phyloP scores from a whole-genome alignment of 1,140 invertebrate species.

The Propsilocerus akamusi region DNA sequence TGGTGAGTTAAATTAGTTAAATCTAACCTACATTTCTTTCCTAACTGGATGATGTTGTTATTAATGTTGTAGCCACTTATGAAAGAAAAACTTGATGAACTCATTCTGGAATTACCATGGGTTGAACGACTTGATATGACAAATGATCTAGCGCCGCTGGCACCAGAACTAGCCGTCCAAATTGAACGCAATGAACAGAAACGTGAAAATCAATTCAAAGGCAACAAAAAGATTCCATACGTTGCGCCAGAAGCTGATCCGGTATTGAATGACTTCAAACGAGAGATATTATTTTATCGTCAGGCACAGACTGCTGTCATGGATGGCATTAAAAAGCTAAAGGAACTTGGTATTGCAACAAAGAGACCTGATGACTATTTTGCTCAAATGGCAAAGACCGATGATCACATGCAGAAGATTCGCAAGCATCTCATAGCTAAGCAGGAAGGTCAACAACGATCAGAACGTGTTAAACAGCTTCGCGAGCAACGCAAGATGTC shows the following conservation, averaged over 20 bases:
- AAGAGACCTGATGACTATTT: constrained; percentile 89
- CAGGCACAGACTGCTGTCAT: constrained; percentile 80
- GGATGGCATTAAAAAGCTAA: constrained; percentile 53
- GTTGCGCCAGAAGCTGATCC: constrained; percentile 50
- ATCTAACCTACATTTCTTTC: constrained; percentile 10
- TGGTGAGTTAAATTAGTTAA: constrained; percentile 32
- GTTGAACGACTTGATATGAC: constrained; percentile 65
- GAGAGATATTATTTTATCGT: constrained; percentile 78
- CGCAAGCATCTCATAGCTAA: constrained; percentile 67
- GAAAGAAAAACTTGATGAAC: constrained; percentile 47
- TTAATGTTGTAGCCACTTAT: constrained; percentile 31
- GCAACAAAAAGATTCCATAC: constrained; percentile 43
- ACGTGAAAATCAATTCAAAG: constrained; percentile 41
- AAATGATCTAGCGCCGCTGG: constrained; percentile 53
- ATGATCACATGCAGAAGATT: constrained; percentile 95
- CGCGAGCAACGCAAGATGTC: constrained; percentile 82
- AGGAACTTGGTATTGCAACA: constrained; percentile 55
- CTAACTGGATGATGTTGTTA: constrained; percentile 2
- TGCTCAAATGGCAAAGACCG: constrained; percentile 96
- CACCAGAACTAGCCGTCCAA: constrained; percentile 60
- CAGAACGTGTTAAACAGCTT: constrained; percentile 76
- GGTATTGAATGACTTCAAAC: constrained; percentile 81
- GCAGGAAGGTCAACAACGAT: constrained; percentile 61
- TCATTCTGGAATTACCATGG: constrained; percentile 62
- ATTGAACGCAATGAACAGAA: constrained; percentile 51